Evolutionary conservation across 2,113 vertebrate genomes (phyloP), one percentile per base, ranked within the genome.

Genomic region (Panthera uncia): DNA sequence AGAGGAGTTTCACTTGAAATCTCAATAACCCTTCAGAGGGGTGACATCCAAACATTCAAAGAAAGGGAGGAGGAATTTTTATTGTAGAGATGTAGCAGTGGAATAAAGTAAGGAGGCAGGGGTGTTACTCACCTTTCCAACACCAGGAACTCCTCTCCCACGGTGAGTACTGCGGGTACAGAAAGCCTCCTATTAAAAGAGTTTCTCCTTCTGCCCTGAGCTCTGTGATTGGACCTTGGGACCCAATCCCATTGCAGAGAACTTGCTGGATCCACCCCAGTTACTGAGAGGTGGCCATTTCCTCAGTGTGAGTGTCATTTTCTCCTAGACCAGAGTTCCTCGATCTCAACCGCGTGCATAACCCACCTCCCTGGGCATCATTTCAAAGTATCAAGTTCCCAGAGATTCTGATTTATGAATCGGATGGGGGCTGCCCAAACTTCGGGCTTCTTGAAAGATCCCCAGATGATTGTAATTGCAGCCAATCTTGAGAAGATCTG

Each of bases 81-180:
- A 57, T 1, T 4, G 12, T 2, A 48, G 69, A 79, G 31, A 89
- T 19, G 12, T 65, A 48, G 36, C 9, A 27, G 48, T 4, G 29
- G 68, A 93, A 68, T 19, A 27, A 41, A 79, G 36, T 27, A 33
- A 69, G 11, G 4, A 21, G 48, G 63, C 50, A 16, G 0, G 11
- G 31, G 10, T 11, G 63, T 23, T 19, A 74, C 96, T 94, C 45
- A 96, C 96, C 96, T 63, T 27, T 5, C 14, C 14, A 2, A 2
- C 0, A 6, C 41, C 21, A 2, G 41, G 41, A 33, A 4, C 36
- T 4, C 8, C 33, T 41, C 38, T 9, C 31, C 3, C 1, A 11
- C 45, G 31, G 14, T 1, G 23, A 55, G 69, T 0, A 5, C 9
- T 0, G 2, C 1, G 9, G 61, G 55, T 5, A 1, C 11, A 16